phyloP scores from a whole-genome alignment of 2,113 vertebrate species.

The Ondatra zibethicus region DNA sequence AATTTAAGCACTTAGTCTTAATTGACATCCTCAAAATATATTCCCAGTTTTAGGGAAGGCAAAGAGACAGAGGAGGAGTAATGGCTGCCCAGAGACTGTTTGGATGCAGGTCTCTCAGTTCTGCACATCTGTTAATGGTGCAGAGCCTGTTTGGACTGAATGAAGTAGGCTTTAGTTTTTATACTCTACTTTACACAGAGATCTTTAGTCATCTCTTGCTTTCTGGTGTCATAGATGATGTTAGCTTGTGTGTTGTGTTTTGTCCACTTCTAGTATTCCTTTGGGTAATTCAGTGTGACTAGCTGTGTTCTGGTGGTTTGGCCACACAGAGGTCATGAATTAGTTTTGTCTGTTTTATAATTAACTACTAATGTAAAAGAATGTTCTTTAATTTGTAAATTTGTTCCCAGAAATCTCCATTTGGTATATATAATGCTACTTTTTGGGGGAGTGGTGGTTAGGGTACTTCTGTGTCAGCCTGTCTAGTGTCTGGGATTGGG shows the following conservation, averaged over 20 bases:
- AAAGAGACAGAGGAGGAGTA: slow-evolving; percentile 11
- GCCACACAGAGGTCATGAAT: not conserved
- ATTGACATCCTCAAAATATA: not conserved
- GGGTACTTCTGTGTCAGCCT: not conserved
- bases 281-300: slow-evolving; percentile 38
- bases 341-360: slow-evolving; percentile 57
- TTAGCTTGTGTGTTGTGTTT: slow-evolving; percentile 30
- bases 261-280: slow-evolving; percentile 17
- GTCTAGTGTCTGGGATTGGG: not conserved
- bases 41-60: slow-evolving; percentile 45
- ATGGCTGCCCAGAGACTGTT: slow-evolving; percentile 11
- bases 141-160: not conserved
- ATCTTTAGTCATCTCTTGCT: slow-evolving; percentile 39
- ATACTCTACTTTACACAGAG: slow-evolving; percentile 4
- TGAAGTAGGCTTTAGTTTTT: slow-evolving; percentile 22
- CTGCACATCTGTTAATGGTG: slow-evolving; percentile 32
- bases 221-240: slow-evolving; percentile 52
- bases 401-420: slow-evolving; percentile 44
- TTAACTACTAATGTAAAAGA: slow-evolving; percentile 46
- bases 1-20: slow-evolving; percentile 52
- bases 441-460: not conserved
- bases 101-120: not conserved
- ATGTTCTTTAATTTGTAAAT: slow-evolving; percentile 46
- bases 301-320: not conserved
- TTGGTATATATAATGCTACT: not conserved